A percentile compares a stretch with the other conserved stretches of the same genome.
phyloP scores from a whole-genome alignment of 2,888 invertebrate species.

The Leuctra nigra region DNA sequence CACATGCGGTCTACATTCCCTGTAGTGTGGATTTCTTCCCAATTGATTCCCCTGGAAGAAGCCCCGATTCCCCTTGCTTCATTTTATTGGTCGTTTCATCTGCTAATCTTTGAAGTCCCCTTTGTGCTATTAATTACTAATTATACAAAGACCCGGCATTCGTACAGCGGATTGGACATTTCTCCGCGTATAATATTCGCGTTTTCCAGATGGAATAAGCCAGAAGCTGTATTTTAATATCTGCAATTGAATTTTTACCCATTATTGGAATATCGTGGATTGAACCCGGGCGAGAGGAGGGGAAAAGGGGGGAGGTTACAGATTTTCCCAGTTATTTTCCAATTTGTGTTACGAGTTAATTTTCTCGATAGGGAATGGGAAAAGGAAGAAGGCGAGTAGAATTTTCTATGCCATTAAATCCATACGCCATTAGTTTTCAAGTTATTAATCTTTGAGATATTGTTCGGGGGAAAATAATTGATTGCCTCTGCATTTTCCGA shows the following conservation, averaged over 20 bases:
- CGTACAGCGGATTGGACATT: too few species aligned
- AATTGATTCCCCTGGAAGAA: too few species aligned
- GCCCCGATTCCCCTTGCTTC: too few species aligned
- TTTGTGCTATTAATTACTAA: too few species aligned
- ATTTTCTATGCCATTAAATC: constrained; percentile 27
- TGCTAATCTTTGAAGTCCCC: too few species aligned
- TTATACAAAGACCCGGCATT: too few species aligned
- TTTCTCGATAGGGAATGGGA: constrained; percentile 10
- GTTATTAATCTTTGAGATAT: constrained; percentile 27
- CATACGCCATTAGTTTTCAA: constrained; percentile 25
- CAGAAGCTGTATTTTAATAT: not conserved
- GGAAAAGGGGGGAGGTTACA: not conserved
- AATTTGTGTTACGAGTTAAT: constrained; percentile 14
- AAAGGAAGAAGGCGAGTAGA: constrained; percentile 9
- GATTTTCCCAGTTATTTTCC: constrained; percentile 12
- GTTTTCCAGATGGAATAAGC: not conserved
- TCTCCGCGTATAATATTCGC: not conserved
- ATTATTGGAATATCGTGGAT: not conserved
- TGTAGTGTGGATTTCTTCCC: too few species aligned
- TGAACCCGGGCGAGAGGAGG: constrained; percentile 6
- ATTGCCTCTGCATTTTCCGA: constrained; percentile 15
- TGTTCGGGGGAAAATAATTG: constrained; percentile 24
- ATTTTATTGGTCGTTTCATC: too few species aligned
- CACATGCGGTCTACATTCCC: too few species aligned
- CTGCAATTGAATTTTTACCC: constrained; percentile 6